Conservation (phyloP, 2,113 vertebrate species). For the Siniperca chuatsi region DNA sequence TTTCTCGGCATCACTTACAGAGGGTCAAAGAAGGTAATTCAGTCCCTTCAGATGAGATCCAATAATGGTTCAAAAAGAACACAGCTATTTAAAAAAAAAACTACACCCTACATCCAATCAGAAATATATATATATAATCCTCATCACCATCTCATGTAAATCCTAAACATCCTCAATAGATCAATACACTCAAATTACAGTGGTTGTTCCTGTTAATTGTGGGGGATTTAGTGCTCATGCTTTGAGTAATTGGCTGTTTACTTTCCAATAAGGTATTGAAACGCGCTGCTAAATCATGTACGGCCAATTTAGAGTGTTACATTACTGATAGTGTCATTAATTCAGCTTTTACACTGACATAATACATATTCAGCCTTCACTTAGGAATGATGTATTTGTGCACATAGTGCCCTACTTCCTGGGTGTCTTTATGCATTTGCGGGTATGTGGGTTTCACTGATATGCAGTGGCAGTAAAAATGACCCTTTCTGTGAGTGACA, state of each 20-base stretch:
- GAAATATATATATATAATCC: conserved; percentile 10
- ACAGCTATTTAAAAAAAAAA: conserved; percentile 2
- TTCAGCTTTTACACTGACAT: conserved; percentile 34
- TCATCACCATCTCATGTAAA: background rate
- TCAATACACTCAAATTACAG: conserved; percentile 31
- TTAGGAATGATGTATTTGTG: conserved; percentile 17
- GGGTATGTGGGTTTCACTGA: conserved; percentile 58
- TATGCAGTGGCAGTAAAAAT: conserved; percentile 57
- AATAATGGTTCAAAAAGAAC: conserved; percentile 34
- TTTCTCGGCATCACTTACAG: conserved; percentile 58
- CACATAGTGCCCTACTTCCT: conserved; percentile 9
- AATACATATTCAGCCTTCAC: conserved; percentile 28
- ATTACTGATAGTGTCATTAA: conserved; percentile 46
- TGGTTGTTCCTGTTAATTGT: conserved; percentile 50
- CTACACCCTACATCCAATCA: background rate
- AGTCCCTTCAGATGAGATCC: conserved; percentile 17
- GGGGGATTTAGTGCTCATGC: conserved; percentile 51
- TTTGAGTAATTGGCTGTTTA: conserved; percentile 56
- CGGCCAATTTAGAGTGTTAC: conserved; percentile 30
- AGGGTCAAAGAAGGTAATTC: conserved; percentile 49
- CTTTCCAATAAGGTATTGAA: conserved; percentile 41
- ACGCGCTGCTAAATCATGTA: conserved; percentile 29
- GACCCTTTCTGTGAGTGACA: conserved; percentile 61
- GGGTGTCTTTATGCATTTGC: conserved; percentile 11
- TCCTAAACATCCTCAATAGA: background rate